phyloP scores from a whole-genome alignment of 2,797 vertebrate genomes.

The Cryptoprocta ferox region DNA sequence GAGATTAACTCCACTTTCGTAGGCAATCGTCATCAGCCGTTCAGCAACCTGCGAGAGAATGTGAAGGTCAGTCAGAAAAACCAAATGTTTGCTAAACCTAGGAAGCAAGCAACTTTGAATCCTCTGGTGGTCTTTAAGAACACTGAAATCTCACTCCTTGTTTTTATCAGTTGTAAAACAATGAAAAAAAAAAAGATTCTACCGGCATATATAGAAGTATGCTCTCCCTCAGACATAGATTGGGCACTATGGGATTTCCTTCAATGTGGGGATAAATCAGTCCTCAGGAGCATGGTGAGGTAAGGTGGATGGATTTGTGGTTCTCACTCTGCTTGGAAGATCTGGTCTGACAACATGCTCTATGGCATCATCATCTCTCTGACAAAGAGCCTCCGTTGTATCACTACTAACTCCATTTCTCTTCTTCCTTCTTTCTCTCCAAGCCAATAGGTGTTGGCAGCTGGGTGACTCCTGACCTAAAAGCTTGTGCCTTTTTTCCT shows the following conservation, averaged over 20 bases:
- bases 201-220: fast-evolving
- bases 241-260: not conserved
- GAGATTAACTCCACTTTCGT: constrained; percentile 95
- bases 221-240: not conserved
- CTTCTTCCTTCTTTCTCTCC: not conserved
- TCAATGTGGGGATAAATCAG: fast-evolving
- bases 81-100: not conserved
- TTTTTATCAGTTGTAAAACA: not conserved
- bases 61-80: not conserved
- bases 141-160: not conserved
- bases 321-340: not conserved
- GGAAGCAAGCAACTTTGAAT: not conserved
- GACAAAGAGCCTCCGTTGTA: not conserved
- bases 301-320: not conserved
- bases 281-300: not conserved
- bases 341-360: not conserved
- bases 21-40: constrained; percentile 95
- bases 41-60: constrained; percentile 90
- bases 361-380: not conserved
- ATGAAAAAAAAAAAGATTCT: not conserved
- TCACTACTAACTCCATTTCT: not conserved
- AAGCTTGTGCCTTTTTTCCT: not conserved
- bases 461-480: constrained; percentile 34
- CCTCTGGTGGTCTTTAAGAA: not conserved
- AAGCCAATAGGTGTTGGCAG: constrained; percentile 10